Conservation (phyloP, 2,888 invertebrate species). For the Camptogramma bilineatum region DNA sequence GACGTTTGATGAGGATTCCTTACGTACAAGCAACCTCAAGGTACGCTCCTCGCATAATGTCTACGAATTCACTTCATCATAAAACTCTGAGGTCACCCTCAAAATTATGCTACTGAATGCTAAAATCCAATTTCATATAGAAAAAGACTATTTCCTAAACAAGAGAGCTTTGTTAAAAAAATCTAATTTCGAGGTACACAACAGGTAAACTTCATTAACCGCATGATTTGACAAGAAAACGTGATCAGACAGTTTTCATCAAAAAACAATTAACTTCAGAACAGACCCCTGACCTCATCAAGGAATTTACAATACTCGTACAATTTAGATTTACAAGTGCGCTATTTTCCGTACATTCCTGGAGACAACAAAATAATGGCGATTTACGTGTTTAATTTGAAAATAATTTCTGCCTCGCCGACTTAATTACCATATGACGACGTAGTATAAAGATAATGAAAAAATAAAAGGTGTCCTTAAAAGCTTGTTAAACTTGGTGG, state of each 20-base stretch:
- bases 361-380: constrained; percentile 47
- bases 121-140: constrained; percentile 21
- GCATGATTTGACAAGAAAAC: constrained; percentile 79
- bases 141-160: constrained; percentile 17
- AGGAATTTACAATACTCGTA: constrained; percentile 57
- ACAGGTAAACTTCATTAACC: constrained; percentile 72
- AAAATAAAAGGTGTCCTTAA: constrained; percentile 46
- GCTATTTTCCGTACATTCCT: constrained; percentile 54
- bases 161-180: constrained; percentile 38
- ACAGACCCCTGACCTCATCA: constrained; percentile 53
- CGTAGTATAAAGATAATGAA: constrained; percentile 43
- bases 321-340: constrained; percentile 58
- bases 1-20: constrained; percentile 64
- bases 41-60: constrained; percentile 28
- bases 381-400: constrained; percentile 51
- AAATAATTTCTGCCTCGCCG: constrained; percentile 48
- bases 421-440: constrained; percentile 53
- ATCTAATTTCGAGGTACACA: constrained; percentile 36
- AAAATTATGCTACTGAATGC: background rate
- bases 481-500: constrained; percentile 25
- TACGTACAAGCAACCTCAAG: constrained; percentile 29
- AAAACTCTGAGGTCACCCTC: background rate
- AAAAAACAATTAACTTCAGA: constrained; percentile 75
- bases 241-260: constrained; percentile 70
- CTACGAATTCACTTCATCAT: constrained; percentile 15